Conservation (phyloP, 2,113 vertebrate species). For the Malurus cyaneus region DNA sequence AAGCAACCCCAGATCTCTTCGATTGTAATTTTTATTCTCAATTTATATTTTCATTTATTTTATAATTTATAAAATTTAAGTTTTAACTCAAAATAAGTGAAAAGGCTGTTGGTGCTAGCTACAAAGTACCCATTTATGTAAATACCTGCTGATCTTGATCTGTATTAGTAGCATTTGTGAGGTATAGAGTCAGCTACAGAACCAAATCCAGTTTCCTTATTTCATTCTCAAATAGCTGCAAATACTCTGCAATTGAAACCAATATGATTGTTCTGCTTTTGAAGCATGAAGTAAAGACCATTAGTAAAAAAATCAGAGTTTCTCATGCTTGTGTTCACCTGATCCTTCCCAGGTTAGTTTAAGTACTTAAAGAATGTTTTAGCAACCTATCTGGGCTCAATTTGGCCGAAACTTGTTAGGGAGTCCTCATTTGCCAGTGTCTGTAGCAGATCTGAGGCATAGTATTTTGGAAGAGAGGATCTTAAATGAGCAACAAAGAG, state of each 20-base stretch:
- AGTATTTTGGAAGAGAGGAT: not conserved
- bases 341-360: not conserved
- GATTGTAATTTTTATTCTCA: not conserved
- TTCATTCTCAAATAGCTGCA: not conserved
- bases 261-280: not conserved
- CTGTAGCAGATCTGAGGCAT: not conserved
- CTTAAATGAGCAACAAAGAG: not conserved
- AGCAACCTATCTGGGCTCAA: not conserved
- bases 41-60: no score
- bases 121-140: not conserved
- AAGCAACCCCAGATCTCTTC: not conserved
- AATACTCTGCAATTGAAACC: not conserved
- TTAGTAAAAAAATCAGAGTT: not conserved
- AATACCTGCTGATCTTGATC: not conserved
- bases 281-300: not conserved
- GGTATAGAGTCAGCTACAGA: not conserved
- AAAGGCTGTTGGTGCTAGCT: not conserved
- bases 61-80: no score
- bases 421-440: not conserved
- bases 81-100: not conserved
- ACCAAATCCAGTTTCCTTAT: not conserved
- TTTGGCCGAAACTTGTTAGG: not conserved
- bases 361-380: not conserved
- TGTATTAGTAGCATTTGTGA: not conserved
- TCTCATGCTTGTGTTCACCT: not conserved